Evolutionary conservation across 2,113 vertebrate species (phyloP).

Genomic region (Gallinago undulata): DNA sequence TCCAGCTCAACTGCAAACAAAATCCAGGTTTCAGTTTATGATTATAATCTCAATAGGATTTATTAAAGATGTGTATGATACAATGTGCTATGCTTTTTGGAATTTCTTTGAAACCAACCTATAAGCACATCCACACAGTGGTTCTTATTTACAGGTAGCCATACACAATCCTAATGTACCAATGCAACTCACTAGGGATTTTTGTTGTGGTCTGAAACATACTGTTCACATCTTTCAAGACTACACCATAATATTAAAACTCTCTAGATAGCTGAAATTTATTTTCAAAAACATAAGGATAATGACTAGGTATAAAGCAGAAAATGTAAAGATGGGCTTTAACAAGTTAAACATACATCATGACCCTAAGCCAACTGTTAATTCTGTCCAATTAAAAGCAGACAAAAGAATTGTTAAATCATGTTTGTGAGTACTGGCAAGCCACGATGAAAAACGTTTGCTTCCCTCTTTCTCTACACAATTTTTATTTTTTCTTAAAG

Average conservation of each 20-base stretch:
- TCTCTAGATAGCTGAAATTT: background rate
- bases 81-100: background rate
- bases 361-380: background rate
- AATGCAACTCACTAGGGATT: background rate
- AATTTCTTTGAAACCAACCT: background rate
- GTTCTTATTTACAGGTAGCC: background rate
- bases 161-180: background rate
- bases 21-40: background rate
- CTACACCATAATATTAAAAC: background rate
- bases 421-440: background rate
- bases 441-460: background rate
- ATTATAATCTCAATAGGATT: background rate
- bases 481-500: background rate
- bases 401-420: background rate
- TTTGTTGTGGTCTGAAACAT: background rate
- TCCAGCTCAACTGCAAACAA: background rate
- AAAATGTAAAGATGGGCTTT: background rate
- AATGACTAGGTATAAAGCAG: background rate
- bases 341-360: background rate
- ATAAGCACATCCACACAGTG: background rate
- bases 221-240: background rate
- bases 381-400: background rate
- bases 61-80: background rate
- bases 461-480: background rate
- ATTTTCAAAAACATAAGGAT: background rate